Percentiles rank a stretch among this genome's conserved stretches.
Evolutionary conservation across 2,113 vertebrate species (phyloP).

Genomic region (Sinocyclocheilus anshuiensis): DNA sequence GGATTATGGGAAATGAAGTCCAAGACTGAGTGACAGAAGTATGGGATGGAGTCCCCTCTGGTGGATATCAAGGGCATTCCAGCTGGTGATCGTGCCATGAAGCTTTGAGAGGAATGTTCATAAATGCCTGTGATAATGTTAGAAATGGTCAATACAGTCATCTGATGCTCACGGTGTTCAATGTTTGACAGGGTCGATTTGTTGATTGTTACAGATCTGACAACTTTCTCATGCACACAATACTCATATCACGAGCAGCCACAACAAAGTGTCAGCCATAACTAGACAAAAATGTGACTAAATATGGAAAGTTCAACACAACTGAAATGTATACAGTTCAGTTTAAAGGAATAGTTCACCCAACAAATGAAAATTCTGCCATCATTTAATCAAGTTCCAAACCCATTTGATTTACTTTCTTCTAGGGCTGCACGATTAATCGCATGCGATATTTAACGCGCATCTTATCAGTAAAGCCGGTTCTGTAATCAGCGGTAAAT

Average conservation of each 20-base stretch:
- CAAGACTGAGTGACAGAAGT: too few species aligned
- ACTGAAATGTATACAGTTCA: not conserved
- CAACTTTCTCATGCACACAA: conserved; percentile 20
- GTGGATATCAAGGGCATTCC: too few species aligned
- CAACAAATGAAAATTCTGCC: not conserved
- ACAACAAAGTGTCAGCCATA: conserved; percentile 3
- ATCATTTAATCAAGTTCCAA: not conserved
- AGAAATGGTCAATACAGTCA: conserved; percentile 24
- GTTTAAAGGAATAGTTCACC: not conserved
- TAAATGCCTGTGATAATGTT: not conserved
- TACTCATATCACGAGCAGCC: conserved; percentile 14
- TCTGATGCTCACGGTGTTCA: not conserved
- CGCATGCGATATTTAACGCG: too few species aligned
- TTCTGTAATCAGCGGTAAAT: too few species aligned
- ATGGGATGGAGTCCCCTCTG: too few species aligned
- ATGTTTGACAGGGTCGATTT: conserved; percentile 6
- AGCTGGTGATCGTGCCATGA: not conserved
- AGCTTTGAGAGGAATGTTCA: not conserved
- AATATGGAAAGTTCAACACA: not conserved
- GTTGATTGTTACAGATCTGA: conserved; percentile 7
- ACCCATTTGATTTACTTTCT: not conserved
- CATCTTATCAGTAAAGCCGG: too few species aligned
- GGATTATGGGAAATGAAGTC: too few species aligned
- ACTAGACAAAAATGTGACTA: conserved; percentile 8
- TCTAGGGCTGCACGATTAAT: too few species aligned